phyloP scores from a whole-genome alignment of 2,888 invertebrate genomes.

The Masnerella sp. region DNA sequence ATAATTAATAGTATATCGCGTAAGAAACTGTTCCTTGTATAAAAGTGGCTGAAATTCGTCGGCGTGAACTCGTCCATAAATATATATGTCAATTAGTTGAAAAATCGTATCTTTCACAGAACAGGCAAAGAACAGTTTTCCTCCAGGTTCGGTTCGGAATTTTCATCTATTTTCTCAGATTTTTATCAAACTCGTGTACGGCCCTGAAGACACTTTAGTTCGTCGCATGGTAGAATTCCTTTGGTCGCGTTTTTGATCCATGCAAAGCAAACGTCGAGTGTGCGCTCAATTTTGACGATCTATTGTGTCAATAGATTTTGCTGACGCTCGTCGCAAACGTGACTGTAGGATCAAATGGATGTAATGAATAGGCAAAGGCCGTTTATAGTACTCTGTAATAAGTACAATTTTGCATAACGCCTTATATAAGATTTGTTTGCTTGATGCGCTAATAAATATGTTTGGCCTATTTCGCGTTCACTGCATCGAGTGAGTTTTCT shows the following conservation, averaged over 20 bases:
- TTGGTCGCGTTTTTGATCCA: conserved; percentile 43
- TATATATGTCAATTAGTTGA: conserved; percentile 16
- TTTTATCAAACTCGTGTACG: conserved; percentile 8
- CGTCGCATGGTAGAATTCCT: conserved; percentile 32
- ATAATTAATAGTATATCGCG: too few relatives aligned
- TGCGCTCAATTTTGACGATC: conserved; percentile 47
- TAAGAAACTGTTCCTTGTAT: conserved; percentile 38
- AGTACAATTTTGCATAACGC: conserved; percentile 46
- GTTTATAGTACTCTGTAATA: conserved; percentile 46
- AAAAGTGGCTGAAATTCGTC: conserved; percentile 41
- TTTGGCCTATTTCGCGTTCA: conserved; percentile 48
- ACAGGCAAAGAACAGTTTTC: conserved; percentile 19
- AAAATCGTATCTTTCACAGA: not conserved
- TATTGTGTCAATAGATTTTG: conserved; percentile 51
- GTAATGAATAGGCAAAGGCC: conserved; percentile 56
- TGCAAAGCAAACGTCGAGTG: conserved; percentile 33
- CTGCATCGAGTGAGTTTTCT: conserved; percentile 20
- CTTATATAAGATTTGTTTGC: conserved; percentile 52
- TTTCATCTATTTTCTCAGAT: conserved; percentile 7
- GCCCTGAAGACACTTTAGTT: conserved; percentile 38
- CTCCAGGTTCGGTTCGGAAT: conserved; percentile 7
- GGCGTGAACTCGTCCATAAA: conserved; percentile 29
- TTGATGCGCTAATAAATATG: conserved; percentile 40
- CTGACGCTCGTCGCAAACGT: conserved; percentile 45
- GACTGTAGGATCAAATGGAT: conserved; percentile 56